Evolutionary conservation across 2,888 invertebrate species (phyloP), one percentile per base, ranked within the genome.

Genomic region (Artemia sinica): DNA sequence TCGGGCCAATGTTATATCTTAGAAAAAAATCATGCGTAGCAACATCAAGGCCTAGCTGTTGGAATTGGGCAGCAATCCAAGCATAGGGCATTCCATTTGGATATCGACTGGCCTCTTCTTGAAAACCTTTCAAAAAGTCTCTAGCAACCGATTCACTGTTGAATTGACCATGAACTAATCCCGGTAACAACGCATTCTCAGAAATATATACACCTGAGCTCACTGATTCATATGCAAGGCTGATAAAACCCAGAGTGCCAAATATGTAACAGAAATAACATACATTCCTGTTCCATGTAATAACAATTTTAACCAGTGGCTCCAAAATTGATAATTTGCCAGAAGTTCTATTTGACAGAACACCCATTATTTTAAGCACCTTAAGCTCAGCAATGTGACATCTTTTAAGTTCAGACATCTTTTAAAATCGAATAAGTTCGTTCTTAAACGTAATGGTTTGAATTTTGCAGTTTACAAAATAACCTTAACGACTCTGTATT

Each of bases 151-250:
- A 79, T 73, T 88, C 89, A 58, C 86, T 84, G 71, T 86, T 85
- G 75, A 91, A 91, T 75, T 92, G 90, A 65, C 90, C 88, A 63
- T 89, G 88, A 0, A 95, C 92, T 67, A 91, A 78, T 63, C 93
- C 92, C 63, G 96, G 96, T 9, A 96, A 81, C 13, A 97, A 80
- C 3, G 96, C 95, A 80, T 96, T 96, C 79, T 96, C 96, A 1
- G 95, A 96, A 77, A 96, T 90, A 79, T 96, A 96, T 0, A 93
- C 91, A 73, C 84, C 86, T 82, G 89, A 87, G 78, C 91, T 93
- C 73, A 91, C 85, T 71, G 86, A 84, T 18, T 85, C 84, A 76
- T 88, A 84, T 0, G 90, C 90, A 70, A 95, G 79, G 73, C 86
- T 80, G 70, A 84, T 80, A 75, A 93, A 88, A 88, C 91, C 92